phyloP scores from a whole-genome alignment of 2,888 invertebrate genomes.

The Acanthococcus lagerstroemiae region DNA sequence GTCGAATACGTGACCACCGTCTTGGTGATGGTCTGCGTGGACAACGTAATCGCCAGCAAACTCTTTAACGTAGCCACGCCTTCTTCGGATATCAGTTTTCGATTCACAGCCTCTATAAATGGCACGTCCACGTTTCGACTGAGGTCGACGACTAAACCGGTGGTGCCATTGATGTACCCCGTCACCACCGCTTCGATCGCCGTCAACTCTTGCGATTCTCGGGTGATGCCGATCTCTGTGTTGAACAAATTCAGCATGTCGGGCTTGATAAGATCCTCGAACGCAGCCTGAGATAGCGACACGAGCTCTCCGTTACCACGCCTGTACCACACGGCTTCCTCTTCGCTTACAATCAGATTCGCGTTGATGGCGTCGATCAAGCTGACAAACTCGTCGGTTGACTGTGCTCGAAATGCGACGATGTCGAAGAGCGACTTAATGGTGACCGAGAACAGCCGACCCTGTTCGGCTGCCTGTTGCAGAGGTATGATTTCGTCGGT shows the following conservation, averaged over 20 bases:
- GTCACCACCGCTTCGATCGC: conserved; percentile 82
- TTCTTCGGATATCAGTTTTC: conserved; percentile 72
- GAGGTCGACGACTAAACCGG: conserved; percentile 72
- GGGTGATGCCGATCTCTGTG: conserved; percentile 69
- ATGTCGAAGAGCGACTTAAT: conserved; percentile 85
- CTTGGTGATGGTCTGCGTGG: conserved; percentile 76
- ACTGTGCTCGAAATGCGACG: conserved; percentile 65
- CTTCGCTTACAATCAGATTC: conserved; percentile 57
- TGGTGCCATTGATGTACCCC: conserved; percentile 76
- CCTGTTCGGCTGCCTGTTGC: conserved; percentile 78
- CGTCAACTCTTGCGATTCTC: conserved; percentile 62
- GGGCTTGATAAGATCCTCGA: conserved; percentile 66
- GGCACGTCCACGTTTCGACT: conserved; percentile 55
- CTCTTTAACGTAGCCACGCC: conserved; percentile 78
- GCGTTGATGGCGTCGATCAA: conserved; percentile 70
- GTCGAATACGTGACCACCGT: conserved; percentile 46
- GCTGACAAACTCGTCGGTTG: conserved; percentile 58
- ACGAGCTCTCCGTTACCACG: conserved; percentile 39
- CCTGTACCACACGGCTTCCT: conserved; percentile 59
- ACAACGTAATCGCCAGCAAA: conserved; percentile 75
- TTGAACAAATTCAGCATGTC: conserved; percentile 77
- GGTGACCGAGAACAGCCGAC: conserved; percentile 75
- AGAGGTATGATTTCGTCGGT: conserved; percentile 64
- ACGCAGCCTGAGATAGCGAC: conserved; percentile 55
- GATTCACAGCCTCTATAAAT: conserved; percentile 74